These are phyloP conservation scores for Parus major DNA, from an alignment of 2,113 vertebrate genomes.

Conservation along the genomic window DNA sequence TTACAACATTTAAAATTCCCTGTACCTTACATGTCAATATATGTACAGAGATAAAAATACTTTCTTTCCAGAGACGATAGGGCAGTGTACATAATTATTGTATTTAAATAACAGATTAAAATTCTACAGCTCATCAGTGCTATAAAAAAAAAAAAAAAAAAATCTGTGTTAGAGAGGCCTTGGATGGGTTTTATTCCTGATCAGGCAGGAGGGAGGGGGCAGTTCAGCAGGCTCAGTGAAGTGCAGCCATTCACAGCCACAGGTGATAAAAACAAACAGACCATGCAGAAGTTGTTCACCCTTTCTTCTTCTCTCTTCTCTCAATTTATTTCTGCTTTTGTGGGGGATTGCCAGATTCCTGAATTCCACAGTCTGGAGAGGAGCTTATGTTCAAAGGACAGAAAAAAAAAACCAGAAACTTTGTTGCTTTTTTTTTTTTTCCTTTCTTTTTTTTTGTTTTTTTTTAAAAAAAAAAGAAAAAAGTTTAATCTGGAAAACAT, in stretches of 20 bases:
- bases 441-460: fast-evolving
- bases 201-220: neutral
- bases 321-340: neutral
- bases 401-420: neutral
- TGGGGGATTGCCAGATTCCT: neutral
- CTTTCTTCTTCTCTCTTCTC: neutral
- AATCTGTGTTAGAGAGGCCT: neutral
- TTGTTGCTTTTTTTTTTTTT: too few relatives aligned
- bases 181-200: neutral
- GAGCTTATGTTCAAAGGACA: neutral
- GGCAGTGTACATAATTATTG: neutral
- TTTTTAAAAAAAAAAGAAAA: neutral
- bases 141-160: neutral
- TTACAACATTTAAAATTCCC: neutral
- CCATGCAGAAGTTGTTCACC: neutral
- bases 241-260: neutral
- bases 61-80: neutral
- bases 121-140: neutral
- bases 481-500: neutral
- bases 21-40: neutral
- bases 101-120: neutral
- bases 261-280: neutral
- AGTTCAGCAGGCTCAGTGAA: neutral
- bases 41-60: neutral
- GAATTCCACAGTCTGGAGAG: neutral